Base-by-base conservation (phyloP, 2,888 invertebrate species). In the Nephrotoma flavescens region DNA sequence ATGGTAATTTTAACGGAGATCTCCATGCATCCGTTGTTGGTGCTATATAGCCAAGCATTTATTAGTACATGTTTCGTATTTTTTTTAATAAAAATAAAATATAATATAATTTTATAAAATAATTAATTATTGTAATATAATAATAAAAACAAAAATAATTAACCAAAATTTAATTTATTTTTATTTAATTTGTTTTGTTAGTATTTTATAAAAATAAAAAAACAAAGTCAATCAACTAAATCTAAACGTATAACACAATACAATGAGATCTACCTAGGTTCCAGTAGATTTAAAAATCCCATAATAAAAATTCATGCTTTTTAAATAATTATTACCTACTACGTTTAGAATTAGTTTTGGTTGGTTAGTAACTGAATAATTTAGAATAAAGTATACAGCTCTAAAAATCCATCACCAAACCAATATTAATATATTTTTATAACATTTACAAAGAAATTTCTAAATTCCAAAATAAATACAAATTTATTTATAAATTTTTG, bases 1-100 rank as follows among this genome's bases (percentile, higher is more conserved):
- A 87, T 86, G 83, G 45, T 57, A 31, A 83, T n/a, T 87, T 87
- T 86, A 85, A 42, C 11, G 87, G 41, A 86, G 42, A 57, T 84
- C 57, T 87, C 87, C 87, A 87, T 87, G 86, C 86, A 11, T 47
- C 86, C 52, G 83, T 86, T 83, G 87, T 57, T 44, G 86, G 87
- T 87, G 87, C 87, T 87, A 86, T 45, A 85, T 84, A 86, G 86
- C 86, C 86, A 87, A 87, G 87, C 87, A 86, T 84, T 86, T 87
- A 87, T 83, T 86, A 86, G 42, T 86, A 42, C 45, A 44, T 85
- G 15, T 85, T 85, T 44, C 31, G 42, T 19, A 42, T 42, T 85
- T 83, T n/a, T 19, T 41, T 83, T 41, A 41, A n/a, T 85, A 42
- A 85, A 71, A 85, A 85, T 42, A 42, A 85, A 85, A 83, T 83